Evolutionary conservation across 1,140 invertebrate genomes (phyloP).

Genomic region (Drosophila parvula): DNA sequence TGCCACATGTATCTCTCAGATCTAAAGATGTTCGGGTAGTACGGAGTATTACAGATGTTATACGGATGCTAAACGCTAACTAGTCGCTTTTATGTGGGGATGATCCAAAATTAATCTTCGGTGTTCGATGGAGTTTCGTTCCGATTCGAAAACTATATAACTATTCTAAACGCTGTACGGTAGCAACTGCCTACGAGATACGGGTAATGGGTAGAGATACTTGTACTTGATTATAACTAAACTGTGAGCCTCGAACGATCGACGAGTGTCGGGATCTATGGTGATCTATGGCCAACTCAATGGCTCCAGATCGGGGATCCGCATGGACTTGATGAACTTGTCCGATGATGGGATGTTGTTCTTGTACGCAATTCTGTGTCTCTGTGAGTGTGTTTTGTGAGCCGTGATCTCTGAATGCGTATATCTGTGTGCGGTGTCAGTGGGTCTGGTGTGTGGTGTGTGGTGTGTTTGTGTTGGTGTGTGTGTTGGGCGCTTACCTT

Average conservation of each 20-base stretch:
- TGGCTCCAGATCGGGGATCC: background rate
- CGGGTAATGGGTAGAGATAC: conserved; percentile 12
- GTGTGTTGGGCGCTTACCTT: conserved; percentile 88
- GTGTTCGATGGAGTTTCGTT: conserved; percentile 27
- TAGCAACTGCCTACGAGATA: conserved; percentile 44
- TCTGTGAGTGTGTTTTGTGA: conserved; percentile 15
- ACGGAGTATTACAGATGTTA: conserved; percentile 24
- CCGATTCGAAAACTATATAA: conserved; percentile 25
- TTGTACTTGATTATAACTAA: conserved; percentile 14
- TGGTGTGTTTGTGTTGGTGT: conserved; percentile 45
- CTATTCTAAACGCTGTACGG: conserved; percentile 31
- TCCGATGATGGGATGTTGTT: conserved; percentile 13
- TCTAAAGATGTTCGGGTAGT: conserved; percentile 33
- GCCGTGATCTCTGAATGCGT: conserved; percentile 7
- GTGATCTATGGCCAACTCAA: conserved; percentile 10
- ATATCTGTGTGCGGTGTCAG: conserved; percentile 30
- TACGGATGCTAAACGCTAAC: conserved; percentile 19
- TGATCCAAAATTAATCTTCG: conserved; percentile 16
- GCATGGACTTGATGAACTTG: conserved; percentile 16
- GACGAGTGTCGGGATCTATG: background rate
- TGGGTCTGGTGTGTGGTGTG: conserved; percentile 21
- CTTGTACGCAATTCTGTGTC: conserved; percentile 19
- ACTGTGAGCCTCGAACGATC: conserved; percentile 24
- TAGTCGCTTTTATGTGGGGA: conserved; percentile 4
- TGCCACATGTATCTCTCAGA: conserved; percentile 38